Base-by-base conservation (phyloP, 2,888 invertebrate species). In the Coelopa pilipes region DNA sequence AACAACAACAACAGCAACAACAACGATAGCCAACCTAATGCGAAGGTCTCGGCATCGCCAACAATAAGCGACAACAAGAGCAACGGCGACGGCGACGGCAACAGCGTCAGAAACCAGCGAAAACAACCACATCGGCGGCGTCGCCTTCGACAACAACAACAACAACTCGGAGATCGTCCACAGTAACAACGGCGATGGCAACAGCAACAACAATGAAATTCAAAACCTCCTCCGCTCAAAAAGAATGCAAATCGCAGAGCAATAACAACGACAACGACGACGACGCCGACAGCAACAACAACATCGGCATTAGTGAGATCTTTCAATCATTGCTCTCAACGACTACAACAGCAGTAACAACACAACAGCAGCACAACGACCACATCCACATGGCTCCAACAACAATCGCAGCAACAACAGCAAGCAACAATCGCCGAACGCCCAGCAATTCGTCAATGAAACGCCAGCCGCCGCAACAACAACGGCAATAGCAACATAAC, bases 181-280 rank as follows among this genome's bases (percentile, higher is more conserved):
- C n/a, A n/a, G n/a, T n/a, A n/a, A 4, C 34, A 34, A 34, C 34
- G 7, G 34, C 34, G 7, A 34, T 34, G 7, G 34, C 34, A 34
- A 34, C 4, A 34, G 34, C 34, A 34, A 34, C 34, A 34, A 2
- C 62, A 45, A 65, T n/a, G 46, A 65, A 47, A 46, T 65, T 17
- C 17, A 47, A 65, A 65, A 65, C 47, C 65, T 47, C 65, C 46
- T 65, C 47, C 47, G 21, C 65, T 47, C 21, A 24, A 13, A 34
- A 34, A 2, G 7, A 34, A 34, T 34, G 34, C 4, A 34, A 34
- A 34, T 34, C 34, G 21, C 19, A 24, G 3, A 21, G 21, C 60
- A 60, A 21, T 7, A 19, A 19, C 7, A 9, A 21, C 60, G 21
- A 24, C 21, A 13, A 60, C 62, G n/a, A n/a, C n/a, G n/a, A 19